A percentile compares a stretch with the other conserved stretches of the same genome.
phyloP scores from a whole-genome alignment of 2,113 vertebrate genomes.

The Machaerirhynchus nigripectus region DNA sequence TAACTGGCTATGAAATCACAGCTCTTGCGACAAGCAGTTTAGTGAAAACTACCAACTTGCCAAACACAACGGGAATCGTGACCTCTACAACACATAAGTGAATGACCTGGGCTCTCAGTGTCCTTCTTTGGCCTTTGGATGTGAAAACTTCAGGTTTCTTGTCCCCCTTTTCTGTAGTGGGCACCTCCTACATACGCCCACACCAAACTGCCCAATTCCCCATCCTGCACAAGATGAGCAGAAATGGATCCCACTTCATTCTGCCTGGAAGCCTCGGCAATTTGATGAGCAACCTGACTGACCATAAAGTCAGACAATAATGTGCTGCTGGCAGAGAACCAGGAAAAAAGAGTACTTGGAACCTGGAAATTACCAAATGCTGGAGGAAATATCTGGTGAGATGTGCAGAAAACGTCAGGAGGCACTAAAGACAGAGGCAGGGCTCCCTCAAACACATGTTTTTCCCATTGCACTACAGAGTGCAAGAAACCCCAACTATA shows the following conservation, averaged over 20 bases:
- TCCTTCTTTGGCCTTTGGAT: neutral
- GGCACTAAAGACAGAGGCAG: neutral
- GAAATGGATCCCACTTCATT: neutral
- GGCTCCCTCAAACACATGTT: neutral
- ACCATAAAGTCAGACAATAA: neutral
- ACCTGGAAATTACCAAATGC: neutral
- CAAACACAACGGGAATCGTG: neutral
- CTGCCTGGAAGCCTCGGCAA: neutral
- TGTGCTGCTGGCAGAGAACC: neutral
- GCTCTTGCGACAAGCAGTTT: neutral
- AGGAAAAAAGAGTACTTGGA: neutral
- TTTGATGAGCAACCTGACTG: neutral
- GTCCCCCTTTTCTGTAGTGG: neutral
- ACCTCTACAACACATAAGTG: neutral
- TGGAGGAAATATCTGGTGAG: neutral
- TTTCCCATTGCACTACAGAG: neutral
- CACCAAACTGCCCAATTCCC: neutral
- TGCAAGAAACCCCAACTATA: accelerated
- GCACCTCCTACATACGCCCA: neutral
- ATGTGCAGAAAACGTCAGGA: neutral
- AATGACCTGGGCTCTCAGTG: neutral
- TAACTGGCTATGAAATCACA: neutral
- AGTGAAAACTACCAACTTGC: neutral
- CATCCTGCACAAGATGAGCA: accelerated
- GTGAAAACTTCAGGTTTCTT: neutral